A percentile compares a stretch with the other conserved stretches of the same genome.
phyloP scores from a whole-genome alignment of 2,113 vertebrate species.

The Petrocephalus zakoni region DNA sequence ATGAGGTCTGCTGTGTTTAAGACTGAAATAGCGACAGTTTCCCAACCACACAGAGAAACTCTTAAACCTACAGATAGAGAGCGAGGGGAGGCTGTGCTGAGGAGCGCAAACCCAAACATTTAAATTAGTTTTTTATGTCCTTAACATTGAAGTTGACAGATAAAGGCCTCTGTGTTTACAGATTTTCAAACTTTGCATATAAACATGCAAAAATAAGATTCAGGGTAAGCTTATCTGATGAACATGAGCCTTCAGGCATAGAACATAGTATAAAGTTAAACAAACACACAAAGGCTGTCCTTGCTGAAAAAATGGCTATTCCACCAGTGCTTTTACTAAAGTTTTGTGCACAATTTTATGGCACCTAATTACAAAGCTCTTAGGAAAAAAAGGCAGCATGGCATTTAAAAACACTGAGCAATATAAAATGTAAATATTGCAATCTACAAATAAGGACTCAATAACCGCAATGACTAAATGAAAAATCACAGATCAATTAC shows the following conservation, averaged over 20 bases:
- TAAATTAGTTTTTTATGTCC: background rate
- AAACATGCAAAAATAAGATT: background rate
- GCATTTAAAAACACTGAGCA: background rate
- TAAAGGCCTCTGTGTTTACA: background rate
- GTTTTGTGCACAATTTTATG: background rate
- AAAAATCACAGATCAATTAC: background rate
- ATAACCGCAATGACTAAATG: background rate
- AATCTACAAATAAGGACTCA: background rate
- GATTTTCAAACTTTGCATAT: background rate
- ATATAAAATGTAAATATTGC: background rate
- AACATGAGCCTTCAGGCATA: background rate
- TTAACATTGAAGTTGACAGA: background rate
- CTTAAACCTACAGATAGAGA: background rate
- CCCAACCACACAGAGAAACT: background rate
- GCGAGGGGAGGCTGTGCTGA: background rate
- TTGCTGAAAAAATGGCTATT: background rate
- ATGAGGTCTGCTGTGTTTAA: background rate
- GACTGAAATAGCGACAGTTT: background rate
- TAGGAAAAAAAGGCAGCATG: background rate
- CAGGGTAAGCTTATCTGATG: background rate
- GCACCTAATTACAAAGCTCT: background rate
- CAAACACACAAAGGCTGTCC: background rate
- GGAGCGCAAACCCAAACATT: background rate
- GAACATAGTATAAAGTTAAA: background rate
- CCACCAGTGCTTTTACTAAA: background rate